These are phyloP conservation scores for Loxodonta africana DNA, from an alignment of 2,113 vertebrate genomes.

Conservation along the genomic window DNA sequence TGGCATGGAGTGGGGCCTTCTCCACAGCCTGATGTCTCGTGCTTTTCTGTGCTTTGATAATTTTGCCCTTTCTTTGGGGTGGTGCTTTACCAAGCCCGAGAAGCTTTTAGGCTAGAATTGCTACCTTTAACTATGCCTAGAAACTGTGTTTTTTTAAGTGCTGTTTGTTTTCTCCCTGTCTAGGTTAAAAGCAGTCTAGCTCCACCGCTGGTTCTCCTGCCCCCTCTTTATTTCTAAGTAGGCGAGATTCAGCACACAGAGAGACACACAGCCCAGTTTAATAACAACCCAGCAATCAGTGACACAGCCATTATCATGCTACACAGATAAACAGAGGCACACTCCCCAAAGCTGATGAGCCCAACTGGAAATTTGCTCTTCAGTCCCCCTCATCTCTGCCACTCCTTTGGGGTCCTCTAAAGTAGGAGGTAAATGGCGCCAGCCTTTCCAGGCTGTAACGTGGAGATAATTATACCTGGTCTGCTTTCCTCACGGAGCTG, in stretches of 20 bases:
- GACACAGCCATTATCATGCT: not conserved
- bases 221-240: constrained; percentile 71
- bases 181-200: constrained; percentile 66
- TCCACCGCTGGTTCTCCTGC: constrained; percentile 33
- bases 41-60: constrained; percentile 46
- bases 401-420: not conserved
- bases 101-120: constrained; percentile 69
- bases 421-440: not conserved
- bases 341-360: not conserved
- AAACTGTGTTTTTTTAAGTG: constrained; percentile 63
- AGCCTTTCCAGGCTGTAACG: not conserved
- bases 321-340: not conserved
- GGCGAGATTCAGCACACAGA: constrained; percentile 44
- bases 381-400: not conserved
- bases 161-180: constrained; percentile 56
- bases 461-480: not conserved
- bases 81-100: not conserved
- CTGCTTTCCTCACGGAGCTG: not conserved
- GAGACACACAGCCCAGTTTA: constrained; percentile 43
- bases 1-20: constrained; percentile 56
- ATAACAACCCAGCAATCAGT: constrained; percentile 30
- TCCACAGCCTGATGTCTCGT: not conserved
- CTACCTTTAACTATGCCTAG: constrained; percentile 64
- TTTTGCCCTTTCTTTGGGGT: constrained; percentile 70
- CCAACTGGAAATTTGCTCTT: not conserved